Base-by-base conservation (phyloP, 2,797 vertebrate genomes). In the Pseudomugil tenellus region DNA sequence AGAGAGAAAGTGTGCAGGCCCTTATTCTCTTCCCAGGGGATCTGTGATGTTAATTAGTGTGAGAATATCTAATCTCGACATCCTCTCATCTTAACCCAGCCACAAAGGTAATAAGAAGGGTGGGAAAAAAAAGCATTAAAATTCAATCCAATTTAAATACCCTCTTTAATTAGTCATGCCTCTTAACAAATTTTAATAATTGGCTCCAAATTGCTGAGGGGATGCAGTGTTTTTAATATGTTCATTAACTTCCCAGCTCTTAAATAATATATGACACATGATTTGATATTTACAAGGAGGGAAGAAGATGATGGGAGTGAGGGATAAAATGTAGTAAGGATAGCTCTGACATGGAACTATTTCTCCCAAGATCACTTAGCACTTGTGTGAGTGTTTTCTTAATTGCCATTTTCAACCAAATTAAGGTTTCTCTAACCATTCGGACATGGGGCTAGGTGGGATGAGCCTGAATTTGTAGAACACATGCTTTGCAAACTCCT, bases 81-180 rank as follows among this genome's bases (percentile, higher is more conserved):
- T 92, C 91, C 85, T 93, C 93, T 94, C 93, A 93, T 94, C 89
- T 93, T 93, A 93, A 93, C 93, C 94, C 91, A 75, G 87, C 86
- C 91, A 91, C 92, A 91, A 93, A 94, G 92, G 93, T 94, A 94
- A 94, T 94, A 92, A 92, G 89, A 81, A 87, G 67, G 65, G 58
- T 65, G 62, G 34, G n/a, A n/a, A 76, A 76, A 79, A 87, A 84
- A 90, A 70, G 88, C 92, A 94, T 95, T 94, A 93, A 94, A 94
- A 95, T 94, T 93, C 93, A 93, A 93, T 92, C 87, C 91, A 81
- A 91, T 94, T 94, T 92, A 93, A 94, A 95, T 92, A 91, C 93
- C 93, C 93, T 90, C 91, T 93, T 93, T 94, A 95, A 95, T 95
- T 95, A 95, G 93, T 94, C 94, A 94, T 94, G 93, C 88, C 89